phyloP scores from a whole-genome alignment of 2,888 invertebrate genomes.

The Boloria selene region DNA sequence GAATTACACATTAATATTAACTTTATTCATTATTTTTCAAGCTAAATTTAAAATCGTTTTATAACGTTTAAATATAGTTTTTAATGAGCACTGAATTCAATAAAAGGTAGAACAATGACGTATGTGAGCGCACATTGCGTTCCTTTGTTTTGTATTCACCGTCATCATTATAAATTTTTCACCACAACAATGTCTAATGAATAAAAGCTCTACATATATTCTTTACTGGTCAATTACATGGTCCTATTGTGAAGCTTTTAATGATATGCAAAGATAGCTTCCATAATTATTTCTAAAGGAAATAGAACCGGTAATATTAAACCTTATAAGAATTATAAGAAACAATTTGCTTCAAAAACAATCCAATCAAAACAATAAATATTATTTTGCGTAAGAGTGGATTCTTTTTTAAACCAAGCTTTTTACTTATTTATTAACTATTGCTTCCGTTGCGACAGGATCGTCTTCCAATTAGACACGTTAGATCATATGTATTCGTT shows the following conservation, averaged over 20 bases:
- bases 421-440: background rate
- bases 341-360: background rate
- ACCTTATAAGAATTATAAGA: background rate
- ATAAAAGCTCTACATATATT: slow-evolving; percentile 44
- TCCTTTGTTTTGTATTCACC: slow-evolving; percentile 59
- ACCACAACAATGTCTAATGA: slow-evolving; percentile 69
- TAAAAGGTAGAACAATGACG: slow-evolving; percentile 72
- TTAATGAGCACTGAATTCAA: slow-evolving; percentile 77
- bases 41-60: slow-evolving; percentile 50
- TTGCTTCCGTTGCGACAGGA: too few relatives aligned
- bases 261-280: slow-evolving; percentile 23
- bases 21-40: background rate
- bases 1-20: background rate
- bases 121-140: slow-evolving; percentile 69
- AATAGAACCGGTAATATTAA: background rate
- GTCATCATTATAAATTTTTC: slow-evolving; percentile 69
- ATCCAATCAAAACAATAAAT: background rate
- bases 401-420: background rate
- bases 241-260: slow-evolving; percentile 27
- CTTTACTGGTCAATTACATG: slow-evolving; percentile 34
- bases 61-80: slow-evolving; percentile 49
- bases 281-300: slow-evolving; percentile 13
- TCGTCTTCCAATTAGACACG: too few relatives aligned
- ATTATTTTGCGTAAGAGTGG: background rate
- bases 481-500: too few relatives aligned